A percentile compares a stretch with the other conserved stretches of the same genome.
Conservation (phyloP, 2,113 vertebrate genomes). For the Chelonoidis abingdonii region DNA sequence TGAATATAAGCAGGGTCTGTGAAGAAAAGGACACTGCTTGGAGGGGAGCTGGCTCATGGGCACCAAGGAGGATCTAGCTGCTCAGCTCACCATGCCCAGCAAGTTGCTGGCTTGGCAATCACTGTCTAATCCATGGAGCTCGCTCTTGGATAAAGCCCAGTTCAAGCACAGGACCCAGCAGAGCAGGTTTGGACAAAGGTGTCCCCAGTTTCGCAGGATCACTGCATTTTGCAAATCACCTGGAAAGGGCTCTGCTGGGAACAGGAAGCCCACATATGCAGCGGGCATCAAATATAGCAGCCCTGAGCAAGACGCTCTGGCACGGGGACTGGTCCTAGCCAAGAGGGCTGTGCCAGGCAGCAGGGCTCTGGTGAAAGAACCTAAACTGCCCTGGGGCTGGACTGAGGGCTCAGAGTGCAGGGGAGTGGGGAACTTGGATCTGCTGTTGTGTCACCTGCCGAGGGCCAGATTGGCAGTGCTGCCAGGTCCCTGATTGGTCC, state of each 20-base stretch:
- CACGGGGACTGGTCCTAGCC: neutral
- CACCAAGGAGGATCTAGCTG: neutral
- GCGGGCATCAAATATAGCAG: no score
- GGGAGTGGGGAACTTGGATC: neutral
- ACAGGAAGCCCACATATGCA: neutral
- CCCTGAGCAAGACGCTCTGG: no score
- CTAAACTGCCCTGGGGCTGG: no score
- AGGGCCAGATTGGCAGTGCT: neutral
- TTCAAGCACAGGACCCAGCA: neutral
- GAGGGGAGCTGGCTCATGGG: neutral
- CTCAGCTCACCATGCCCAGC: neutral
- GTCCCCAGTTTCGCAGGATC: neutral
- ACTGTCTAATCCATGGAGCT: neutral
- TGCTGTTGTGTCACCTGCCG: neutral
- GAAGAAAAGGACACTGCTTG: neutral
- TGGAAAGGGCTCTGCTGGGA: neutral
- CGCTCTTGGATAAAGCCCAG: neutral
- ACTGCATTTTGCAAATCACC: no score
- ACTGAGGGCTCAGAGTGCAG: neutral
- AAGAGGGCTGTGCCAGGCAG: no score
- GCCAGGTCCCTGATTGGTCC: no score
- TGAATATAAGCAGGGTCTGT: neutral
- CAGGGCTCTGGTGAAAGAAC: no score
- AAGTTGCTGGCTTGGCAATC: neutral
- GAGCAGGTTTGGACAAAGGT: neutral